These are phyloP conservation scores for Chrysemys picta DNA, from an alignment of 2,113 vertebrate genomes.

Conservation along the genomic window DNA sequence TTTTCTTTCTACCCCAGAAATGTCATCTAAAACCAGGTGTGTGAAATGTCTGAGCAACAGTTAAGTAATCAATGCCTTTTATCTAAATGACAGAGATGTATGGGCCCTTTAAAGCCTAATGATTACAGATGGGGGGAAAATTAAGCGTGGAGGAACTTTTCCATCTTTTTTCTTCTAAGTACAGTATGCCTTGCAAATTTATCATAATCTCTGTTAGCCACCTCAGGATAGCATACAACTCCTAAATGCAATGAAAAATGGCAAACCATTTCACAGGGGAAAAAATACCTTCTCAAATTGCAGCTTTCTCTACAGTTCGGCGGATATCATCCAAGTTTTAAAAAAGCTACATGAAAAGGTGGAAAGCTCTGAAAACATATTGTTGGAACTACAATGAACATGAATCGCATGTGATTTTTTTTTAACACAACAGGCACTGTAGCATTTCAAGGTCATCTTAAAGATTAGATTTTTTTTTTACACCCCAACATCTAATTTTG, in stretches of 20 bases:
- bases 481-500: not conserved
- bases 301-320: constrained; percentile 50
- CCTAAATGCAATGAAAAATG: constrained; percentile 47
- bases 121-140: constrained; percentile 78
- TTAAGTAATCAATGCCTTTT: constrained; percentile 73
- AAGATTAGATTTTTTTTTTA: not conserved
- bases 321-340: constrained; percentile 49
- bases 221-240: constrained; percentile 37
- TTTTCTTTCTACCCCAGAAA: constrained; percentile 63
- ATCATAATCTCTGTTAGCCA: constrained; percentile 55
- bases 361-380: constrained; percentile 15
- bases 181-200: constrained; percentile 65
- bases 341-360: constrained; percentile 31
- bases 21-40: constrained; percentile 77
- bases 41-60: constrained; percentile 71
- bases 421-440: not conserved
- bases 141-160: constrained; percentile 77
- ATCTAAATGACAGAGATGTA: constrained; percentile 79
- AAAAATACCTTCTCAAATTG: constrained; percentile 67
- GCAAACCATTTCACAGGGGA: constrained; percentile 54
- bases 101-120: constrained; percentile 76
- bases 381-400: constrained; percentile 61
- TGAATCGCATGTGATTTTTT: not conserved
- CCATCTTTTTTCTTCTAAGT: constrained; percentile 69
- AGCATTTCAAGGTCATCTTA: constrained; percentile 13